A percentile compares a stretch with the other conserved stretches of the same genome.
Evolutionary conservation across 2,888 invertebrate genomes (phyloP).

Genomic region (Heterodera filipjevi): DNA sequence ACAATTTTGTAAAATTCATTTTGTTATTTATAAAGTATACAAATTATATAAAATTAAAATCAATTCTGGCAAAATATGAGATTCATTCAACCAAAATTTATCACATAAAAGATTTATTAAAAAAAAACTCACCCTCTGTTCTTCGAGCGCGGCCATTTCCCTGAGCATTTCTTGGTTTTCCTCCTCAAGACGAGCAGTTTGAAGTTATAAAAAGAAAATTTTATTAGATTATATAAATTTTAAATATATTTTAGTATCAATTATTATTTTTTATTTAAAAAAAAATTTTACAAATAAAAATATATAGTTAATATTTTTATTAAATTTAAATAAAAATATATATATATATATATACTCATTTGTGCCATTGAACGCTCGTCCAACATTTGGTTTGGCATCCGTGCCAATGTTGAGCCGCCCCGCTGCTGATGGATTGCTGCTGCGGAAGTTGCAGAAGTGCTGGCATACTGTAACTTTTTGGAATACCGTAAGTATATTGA

Average conservation of each 20-base stretch:
- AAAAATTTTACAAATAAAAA: no score
- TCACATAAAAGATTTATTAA: conserved; percentile 5
- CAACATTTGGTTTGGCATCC: background rate
- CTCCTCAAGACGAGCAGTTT: conserved; percentile 63
- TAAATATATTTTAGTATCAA: conserved; percentile 43
- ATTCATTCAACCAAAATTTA: background rate
- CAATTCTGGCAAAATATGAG: background rate
- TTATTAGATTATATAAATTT: background rate
- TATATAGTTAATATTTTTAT: no score
- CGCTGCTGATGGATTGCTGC: background rate
- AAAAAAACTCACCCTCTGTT: conserved; percentile 45
- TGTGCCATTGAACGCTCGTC: conserved; percentile 18
- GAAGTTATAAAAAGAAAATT: background rate
- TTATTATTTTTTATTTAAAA: no score
- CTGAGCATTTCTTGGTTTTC: conserved; percentile 64
- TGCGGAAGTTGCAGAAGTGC: background rate
- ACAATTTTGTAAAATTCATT: no score
- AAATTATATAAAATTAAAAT: background rate
- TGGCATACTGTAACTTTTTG: background rate
- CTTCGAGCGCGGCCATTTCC: conserved; percentile 63
- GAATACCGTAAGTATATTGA: background rate
- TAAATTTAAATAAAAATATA: background rate
- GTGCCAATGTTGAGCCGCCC: background rate
- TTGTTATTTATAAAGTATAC: background rate
- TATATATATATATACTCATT: background rate